Conservation (phyloP, 1,140 invertebrate genomes). For the Scaptomyza hsui region DNA sequence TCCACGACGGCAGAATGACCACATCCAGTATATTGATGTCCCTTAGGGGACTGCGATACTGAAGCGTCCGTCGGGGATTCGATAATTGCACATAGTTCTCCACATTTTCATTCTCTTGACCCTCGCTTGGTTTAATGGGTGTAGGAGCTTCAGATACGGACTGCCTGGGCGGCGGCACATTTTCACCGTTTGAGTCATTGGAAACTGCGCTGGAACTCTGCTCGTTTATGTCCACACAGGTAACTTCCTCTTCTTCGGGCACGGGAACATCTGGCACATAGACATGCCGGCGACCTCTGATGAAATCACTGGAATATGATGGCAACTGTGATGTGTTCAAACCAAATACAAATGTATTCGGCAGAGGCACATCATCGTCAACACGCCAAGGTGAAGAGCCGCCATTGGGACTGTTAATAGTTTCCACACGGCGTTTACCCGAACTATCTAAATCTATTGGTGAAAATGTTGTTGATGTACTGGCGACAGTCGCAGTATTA, state of each 20-base stretch:
- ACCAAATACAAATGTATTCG: slow-evolving; percentile 66
- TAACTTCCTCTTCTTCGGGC: slow-evolving; percentile 3
- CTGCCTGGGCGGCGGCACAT: slow-evolving; percentile 46
- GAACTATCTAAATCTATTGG: slow-evolving; percentile 36
- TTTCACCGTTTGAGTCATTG: slow-evolving; percentile 75
- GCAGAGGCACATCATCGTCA: slow-evolving; percentile 51
- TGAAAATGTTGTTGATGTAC: slow-evolving; percentile 35
- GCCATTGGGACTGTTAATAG: slow-evolving; percentile 2
- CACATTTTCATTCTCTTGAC: slow-evolving; percentile 42
- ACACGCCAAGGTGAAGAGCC: slow-evolving; percentile 72
- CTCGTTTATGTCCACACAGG: slow-evolving; percentile 1
- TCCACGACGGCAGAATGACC: slow-evolving; percentile 64
- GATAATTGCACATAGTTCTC: slow-evolving; percentile 65
- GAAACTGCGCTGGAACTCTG: background rate
- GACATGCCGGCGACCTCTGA: slow-evolving; percentile 41
- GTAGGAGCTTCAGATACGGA: background rate
- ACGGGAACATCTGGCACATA: slow-evolving; percentile 50
- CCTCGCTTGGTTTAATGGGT: background rate
- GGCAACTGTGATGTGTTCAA: slow-evolving; percentile 69
- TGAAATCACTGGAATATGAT: slow-evolving; percentile 74
- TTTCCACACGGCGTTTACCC: background rate
- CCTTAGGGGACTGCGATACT: slow-evolving; percentile 64
- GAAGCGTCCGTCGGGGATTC: slow-evolving; percentile 60
- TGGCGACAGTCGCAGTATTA: background rate
- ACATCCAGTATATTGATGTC: slow-evolving; percentile 77